Base-by-base conservation (phyloP, 2,888 invertebrate genomes). In the Branchellion lobata region DNA sequence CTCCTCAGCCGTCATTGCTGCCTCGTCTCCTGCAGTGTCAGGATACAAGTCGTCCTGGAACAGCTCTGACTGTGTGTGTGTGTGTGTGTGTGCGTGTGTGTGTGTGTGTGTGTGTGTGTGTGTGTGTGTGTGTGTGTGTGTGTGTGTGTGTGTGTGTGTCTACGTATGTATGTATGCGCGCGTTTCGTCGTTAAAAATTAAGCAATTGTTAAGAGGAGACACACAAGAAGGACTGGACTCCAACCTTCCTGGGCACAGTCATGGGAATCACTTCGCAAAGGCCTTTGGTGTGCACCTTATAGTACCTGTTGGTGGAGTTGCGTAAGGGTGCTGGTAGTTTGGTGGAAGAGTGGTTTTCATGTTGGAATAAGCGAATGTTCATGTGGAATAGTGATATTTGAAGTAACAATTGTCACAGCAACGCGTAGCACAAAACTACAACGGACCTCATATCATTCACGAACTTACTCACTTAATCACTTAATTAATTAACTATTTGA, bases 241-340 rank as follows among this genome's bases (percentile, higher is more conserved):
- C 47, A 21, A 91, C 91, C 90, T 96, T 96, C 84, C 97, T 90
- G 31, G 97, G 96, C 81, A 96, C 96, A 82, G 95, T 94, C 93
- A 97, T 96, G 74, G 94, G 92, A 83, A 96, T 93, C 61, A 96
- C 94, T 86, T 97, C 96, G 88, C 95, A 94, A 79, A 95, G 90
- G 29, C 94, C 95, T 81, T 93, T 91, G 5, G 95, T 94, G 65
- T 88, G 88, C 82, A 96, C 90, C 88, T 96, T 96, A 90, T 93
- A 97, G 89, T 96, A 94, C 83, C 95, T 89, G 84, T 61, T 18
- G 21, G n/a, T 31, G 21, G 24, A n/a, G 68, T 68, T 68, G 33
- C n/a, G 33, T 33, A n/a, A n/a, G 24, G 24, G 18, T 5, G 24
- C 61, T 3, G 29, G 29, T 14, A 61, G 1, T 61, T 29, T 51